A percentile compares a stretch with the other conserved stretches of the same genome.
phyloP scores from a whole-genome alignment of 2,888 invertebrate species.

The Sinohyriopsis cumingii region DNA sequence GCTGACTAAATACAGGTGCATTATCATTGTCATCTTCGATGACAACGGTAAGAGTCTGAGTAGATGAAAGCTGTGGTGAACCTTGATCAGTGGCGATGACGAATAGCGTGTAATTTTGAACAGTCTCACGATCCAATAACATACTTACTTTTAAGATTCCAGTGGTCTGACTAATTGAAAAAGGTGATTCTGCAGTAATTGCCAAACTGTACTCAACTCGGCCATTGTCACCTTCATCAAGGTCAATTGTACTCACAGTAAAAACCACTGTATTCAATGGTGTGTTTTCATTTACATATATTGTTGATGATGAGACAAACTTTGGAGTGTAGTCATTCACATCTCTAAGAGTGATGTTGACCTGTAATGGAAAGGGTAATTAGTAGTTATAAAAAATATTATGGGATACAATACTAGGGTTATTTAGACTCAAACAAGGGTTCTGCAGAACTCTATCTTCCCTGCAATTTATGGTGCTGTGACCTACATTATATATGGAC shows the following conservation, averaged over 20 bases:
- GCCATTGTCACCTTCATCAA: slow-evolving; percentile 85
- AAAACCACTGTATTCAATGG: slow-evolving; percentile 87
- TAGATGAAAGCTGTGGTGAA: slow-evolving; percentile 37
- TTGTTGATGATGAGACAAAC: slow-evolving; percentile 85
- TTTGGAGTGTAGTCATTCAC: slow-evolving; percentile 94
- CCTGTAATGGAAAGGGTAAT: slow-evolving; percentile 75
- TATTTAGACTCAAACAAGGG: neutral
- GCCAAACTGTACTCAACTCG: slow-evolving; percentile 80
- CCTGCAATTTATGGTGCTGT: too few species aligned
- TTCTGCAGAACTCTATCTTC: too few species aligned
- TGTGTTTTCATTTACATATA: slow-evolving; percentile 78
- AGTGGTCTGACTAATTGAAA: slow-evolving; percentile 89
- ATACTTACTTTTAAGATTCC: slow-evolving; percentile 89
- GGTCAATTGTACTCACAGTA: slow-evolving; percentile 88
- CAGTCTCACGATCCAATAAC: slow-evolving; percentile 82
- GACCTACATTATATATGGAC: too few species aligned
- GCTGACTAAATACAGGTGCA: slow-evolving; percentile 76
- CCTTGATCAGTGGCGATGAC: slow-evolving; percentile 64
- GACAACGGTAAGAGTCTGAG: slow-evolving; percentile 38
- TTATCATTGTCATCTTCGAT: slow-evolving; percentile 64
- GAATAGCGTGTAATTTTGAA: slow-evolving; percentile 52
- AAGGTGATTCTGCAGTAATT: slow-evolving; percentile 76
- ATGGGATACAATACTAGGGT: neutral
- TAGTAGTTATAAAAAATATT: neutral
- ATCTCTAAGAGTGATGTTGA: slow-evolving; percentile 86